Evolutionary conservation across 2,797 vertebrate genomes (phyloP), one percentile per base, ranked within the genome.

Genomic region (Enteromius mattozi): DNA sequence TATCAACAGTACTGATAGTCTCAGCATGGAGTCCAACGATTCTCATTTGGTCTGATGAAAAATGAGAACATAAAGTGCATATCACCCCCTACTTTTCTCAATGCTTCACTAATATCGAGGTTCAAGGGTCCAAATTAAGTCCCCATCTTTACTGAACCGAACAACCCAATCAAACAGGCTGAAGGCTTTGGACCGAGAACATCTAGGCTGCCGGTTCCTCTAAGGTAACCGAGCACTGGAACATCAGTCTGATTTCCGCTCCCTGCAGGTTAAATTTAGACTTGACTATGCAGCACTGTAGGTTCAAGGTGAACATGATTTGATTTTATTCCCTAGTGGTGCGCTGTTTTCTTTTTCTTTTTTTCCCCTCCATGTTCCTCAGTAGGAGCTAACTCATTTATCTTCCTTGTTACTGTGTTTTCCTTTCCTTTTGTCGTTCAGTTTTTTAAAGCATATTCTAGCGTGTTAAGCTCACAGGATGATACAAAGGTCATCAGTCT

Each of bases 241-340:
- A 89, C 51, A 85, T 86, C 70, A 83, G 14, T 72, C 69, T 91
- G 89, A 92, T 89, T 93, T 86, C 89, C 84, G 89, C 91, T 89
- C 89, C 87, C 90, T 87, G 66, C 40, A 86, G 90, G 92, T 94
- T 94, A 94, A 94, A 94, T 93, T 95, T 95, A 95, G 92, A 94
- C 88, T 79, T 89, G 91, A 92, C 92, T 82, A 87, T 81, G 81
- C 81, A 86, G 91, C 91, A 91, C 92, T 86, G 76, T 89, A 90
- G 89, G 92, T 94, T 95, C 92, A 95, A 95, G 94, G 93, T 95
- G 94, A 95, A 92, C 88, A 89, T 89, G 92, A 93, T 93, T 91
- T 92, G 90, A 95, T 92, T 92, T 91, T 93, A 95, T 93, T 95
- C 94, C 94, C 94, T 54, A 0, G 92, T 65, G 94, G 91, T 89